These are phyloP conservation scores for Rhinatrema bivittatum DNA, from an alignment of 2,797 vertebrate species.

Conservation along the genomic window DNA sequence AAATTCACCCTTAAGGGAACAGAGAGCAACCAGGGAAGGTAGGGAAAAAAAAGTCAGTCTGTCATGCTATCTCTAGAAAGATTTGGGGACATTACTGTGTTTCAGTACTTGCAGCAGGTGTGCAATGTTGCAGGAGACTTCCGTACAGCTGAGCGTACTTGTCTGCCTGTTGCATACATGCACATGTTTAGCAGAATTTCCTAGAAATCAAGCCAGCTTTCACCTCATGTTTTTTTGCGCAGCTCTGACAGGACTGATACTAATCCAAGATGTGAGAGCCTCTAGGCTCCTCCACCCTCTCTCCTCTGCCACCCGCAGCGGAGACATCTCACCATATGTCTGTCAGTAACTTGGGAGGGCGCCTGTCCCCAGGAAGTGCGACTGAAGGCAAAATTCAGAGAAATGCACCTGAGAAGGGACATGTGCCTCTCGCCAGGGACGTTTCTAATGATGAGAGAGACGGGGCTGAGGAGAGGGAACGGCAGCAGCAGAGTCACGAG, in stretches of 20 bases:
- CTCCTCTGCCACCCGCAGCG: background rate
- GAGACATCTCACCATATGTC: conserved; percentile 40
- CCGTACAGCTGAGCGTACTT: no score
- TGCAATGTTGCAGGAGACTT: no score
- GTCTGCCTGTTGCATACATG: no score
- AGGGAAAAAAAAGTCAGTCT: no score
- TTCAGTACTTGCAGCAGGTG: no score
- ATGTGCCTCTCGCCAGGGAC: conserved; percentile 53
- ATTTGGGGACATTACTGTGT: no score
- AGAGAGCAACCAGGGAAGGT: no score
- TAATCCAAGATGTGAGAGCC: conserved; percentile 34
- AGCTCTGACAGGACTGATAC: conserved; percentile 25
- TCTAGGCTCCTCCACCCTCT: conserved; percentile 24
- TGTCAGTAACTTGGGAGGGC: conserved; percentile 19
- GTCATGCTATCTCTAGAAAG: no score
- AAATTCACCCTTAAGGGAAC: no score
- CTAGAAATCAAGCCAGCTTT: no score
- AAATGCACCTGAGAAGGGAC: conserved; percentile 38
- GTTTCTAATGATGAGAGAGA: conserved; percentile 5
- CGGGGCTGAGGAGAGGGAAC: background rate
- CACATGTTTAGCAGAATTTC: no score
- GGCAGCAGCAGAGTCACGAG: background rate
- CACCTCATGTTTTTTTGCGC: conserved; percentile 42
- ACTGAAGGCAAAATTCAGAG: background rate
- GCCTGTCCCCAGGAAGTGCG: conserved; percentile 11